These are phyloP conservation scores for Sisor rabdophorus DNA, from an alignment of 2,113 vertebrate genomes.

Conservation along the genomic window DNA sequence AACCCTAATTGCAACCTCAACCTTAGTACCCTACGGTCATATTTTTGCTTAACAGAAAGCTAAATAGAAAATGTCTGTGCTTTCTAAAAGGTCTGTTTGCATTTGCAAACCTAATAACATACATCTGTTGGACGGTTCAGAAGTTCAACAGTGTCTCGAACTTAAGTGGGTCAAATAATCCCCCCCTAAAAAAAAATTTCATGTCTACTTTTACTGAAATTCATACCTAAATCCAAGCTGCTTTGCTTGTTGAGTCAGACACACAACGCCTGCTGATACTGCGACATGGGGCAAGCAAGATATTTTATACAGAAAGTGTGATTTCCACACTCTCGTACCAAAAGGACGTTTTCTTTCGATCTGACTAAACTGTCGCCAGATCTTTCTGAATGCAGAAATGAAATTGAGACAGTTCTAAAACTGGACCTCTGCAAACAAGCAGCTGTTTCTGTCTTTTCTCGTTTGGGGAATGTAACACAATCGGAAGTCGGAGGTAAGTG, in stretches of 20 bases:
- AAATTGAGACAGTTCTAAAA: not conserved
- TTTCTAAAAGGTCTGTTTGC: constrained; percentile 9
- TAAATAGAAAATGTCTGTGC: constrained; percentile 1
- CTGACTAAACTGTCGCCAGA: not conserved
- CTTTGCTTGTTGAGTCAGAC: constrained; percentile 28
- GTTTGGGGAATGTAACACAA: constrained; percentile 56
- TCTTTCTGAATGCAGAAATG: not conserved
- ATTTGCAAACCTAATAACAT: constrained; percentile 38
- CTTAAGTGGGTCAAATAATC: constrained; percentile 41
- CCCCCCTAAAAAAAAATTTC: not conserved
- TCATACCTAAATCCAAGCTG: constrained; percentile 33
- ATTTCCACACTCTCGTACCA: not conserved
- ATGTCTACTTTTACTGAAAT: constrained; percentile 17
- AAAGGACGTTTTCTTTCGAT: not conserved
- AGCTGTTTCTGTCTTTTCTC: constrained; percentile 16
- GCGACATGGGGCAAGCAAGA: not conserved
- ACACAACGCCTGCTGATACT: constrained; percentile 25
- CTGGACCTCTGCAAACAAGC: not conserved
- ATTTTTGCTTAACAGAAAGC: not conserved
- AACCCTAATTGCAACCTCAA: not conserved
- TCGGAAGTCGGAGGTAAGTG: constrained; percentile 57
- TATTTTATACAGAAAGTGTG: not conserved
- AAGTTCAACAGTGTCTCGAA: constrained; percentile 41
- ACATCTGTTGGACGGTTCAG: constrained; percentile 38
- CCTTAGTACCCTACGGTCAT: not conserved